These are phyloP conservation scores for Sinosuthora webbiana DNA, from an alignment of 2,113 vertebrate species.

Conservation along the genomic window DNA sequence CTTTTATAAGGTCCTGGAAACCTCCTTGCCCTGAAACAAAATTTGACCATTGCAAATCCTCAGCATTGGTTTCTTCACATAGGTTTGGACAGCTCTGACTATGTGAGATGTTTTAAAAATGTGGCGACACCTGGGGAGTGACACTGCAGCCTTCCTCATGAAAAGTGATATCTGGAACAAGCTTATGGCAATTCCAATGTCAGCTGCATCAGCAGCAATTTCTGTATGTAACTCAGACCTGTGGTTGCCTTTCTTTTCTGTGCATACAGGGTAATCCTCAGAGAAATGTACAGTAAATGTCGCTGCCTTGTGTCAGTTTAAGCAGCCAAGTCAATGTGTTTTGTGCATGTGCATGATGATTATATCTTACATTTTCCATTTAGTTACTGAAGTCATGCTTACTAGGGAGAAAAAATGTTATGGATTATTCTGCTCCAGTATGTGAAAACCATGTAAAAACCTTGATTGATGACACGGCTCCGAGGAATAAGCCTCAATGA, in stretches of 20 bases:
- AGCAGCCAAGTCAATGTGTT: background rate
- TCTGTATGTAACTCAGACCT: background rate
- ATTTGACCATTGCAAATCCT: background rate
- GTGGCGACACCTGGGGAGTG: rapidly evolving
- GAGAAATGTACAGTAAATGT: background rate
- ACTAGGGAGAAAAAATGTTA: background rate
- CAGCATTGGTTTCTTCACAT: background rate
- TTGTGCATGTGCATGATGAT: background rate
- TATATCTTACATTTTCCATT: constrained; percentile 22
- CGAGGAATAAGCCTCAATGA: constrained; percentile 5
- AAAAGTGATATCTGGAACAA: background rate
- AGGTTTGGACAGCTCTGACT: background rate
- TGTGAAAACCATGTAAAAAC: constrained; percentile 7
- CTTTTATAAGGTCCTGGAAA: background rate
- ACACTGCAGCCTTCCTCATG: background rate
- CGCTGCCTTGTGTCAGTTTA: background rate
- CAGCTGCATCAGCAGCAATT: background rate
- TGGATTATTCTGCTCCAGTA: constrained; percentile 7
- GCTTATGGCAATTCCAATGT: background rate
- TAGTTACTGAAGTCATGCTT: background rate
- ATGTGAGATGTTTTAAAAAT: background rate
- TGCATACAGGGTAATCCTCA: background rate
- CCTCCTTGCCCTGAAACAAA: background rate
- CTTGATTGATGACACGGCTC: constrained; percentile 21
- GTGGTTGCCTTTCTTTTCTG: background rate